Evolutionary conservation across 2,888 invertebrate species (phyloP).

Genomic region (Calameuta filiformis): DNA sequence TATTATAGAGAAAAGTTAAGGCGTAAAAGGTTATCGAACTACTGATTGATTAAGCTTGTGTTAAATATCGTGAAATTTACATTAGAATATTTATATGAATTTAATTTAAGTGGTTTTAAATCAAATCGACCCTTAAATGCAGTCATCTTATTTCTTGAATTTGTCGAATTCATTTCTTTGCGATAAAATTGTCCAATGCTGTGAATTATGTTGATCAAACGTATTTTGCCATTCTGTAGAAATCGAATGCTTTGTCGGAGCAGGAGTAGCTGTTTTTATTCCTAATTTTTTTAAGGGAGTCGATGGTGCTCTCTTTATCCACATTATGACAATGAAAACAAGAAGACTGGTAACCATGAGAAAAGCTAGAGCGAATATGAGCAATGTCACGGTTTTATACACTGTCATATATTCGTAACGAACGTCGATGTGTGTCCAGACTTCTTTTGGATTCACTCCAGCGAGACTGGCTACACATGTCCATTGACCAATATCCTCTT

Average conservation of each 20-base stretch:
- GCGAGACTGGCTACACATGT: constrained; percentile 39
- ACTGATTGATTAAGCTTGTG: not conserved
- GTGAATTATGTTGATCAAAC: not conserved
- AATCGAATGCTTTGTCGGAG: not conserved
- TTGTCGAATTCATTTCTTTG: not conserved
- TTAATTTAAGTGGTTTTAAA: too few relatives aligned
- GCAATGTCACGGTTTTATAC: not conserved
- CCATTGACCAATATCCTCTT: constrained; percentile 41
- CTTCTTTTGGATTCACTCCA: constrained; percentile 19
- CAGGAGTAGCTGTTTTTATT: not conserved
- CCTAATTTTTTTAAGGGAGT: not conserved
- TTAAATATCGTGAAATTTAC: not conserved
- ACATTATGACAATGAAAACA: not conserved
- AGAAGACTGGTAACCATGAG: not conserved
- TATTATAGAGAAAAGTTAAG: not conserved
- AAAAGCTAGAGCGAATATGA: not conserved
- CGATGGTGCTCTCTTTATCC: not conserved
- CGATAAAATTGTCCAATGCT: not conserved
- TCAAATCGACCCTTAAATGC: too few relatives aligned
- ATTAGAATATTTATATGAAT: not conserved
- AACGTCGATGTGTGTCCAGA: constrained; percentile 9
- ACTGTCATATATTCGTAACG: not conserved
- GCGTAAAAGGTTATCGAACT: too few relatives aligned
- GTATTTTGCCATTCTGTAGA: not conserved
- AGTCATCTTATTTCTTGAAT: not conserved